Evolutionary conservation across 2,888 invertebrate species (phyloP).

Genomic region (Drymonia ruficornis): DNA sequence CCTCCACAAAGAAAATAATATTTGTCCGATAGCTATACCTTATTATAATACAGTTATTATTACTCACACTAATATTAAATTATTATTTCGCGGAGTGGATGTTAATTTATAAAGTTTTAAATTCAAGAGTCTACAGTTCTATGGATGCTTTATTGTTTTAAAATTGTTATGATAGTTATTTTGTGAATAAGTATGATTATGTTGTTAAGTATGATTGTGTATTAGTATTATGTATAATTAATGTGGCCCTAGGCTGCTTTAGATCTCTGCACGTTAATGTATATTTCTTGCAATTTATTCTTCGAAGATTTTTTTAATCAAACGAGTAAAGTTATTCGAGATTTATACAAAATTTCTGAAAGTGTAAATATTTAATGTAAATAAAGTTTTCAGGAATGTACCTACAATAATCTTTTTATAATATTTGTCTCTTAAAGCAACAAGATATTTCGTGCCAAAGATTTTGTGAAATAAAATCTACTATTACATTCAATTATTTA

Average conservation of each 20-base stretch:
- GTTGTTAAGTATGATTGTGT: too few relatives aligned
- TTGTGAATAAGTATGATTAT: constrained; percentile 18
- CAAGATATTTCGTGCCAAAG: constrained; percentile 45
- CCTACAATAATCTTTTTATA: neutral
- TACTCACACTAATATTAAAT: constrained; percentile 33
- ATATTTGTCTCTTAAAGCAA: constrained; percentile 5
- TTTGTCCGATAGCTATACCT: constrained; percentile 13
- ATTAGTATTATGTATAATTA: constrained; percentile 13
- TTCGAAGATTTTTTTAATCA: neutral
- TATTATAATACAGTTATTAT: constrained; percentile 12
- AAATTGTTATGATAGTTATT: constrained; percentile 32
- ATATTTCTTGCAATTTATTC: neutral
- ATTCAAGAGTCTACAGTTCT: constrained; percentile 16
- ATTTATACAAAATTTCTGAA: constrained; percentile 19
- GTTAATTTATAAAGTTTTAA: constrained; percentile 30
- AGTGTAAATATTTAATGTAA: constrained; percentile 37
- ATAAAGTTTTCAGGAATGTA: constrained; percentile 16
- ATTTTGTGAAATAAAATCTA: constrained; percentile 34
- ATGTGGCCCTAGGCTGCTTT: constrained; percentile 12
- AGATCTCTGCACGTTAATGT: constrained; percentile 3
- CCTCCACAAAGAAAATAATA: constrained; percentile 16
- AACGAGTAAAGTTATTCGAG: constrained; percentile 7
- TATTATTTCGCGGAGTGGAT: constrained; percentile 29
- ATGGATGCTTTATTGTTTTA: constrained; percentile 16
- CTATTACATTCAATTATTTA: constrained; percentile 3